A percentile compares a stretch with the other conserved stretches of the same genome.
Conservation (phyloP, 2,888 invertebrate genomes). For the Leptinotarsa rubiginosa region DNA sequence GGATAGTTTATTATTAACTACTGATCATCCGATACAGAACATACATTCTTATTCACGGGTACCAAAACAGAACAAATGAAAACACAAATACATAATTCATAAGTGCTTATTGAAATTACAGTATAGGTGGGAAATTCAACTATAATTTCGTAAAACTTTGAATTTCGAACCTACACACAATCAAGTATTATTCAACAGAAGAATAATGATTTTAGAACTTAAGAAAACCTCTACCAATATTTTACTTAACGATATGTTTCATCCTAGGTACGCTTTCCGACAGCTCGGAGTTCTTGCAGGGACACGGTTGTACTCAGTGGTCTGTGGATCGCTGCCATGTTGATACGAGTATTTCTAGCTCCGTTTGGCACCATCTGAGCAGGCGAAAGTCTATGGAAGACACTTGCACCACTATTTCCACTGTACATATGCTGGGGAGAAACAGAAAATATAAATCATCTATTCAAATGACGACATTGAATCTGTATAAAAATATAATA, state of each 20-base stretch:
- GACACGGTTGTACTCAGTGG: conserved; percentile 43
- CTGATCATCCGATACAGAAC: no score
- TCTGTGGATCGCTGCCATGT: conserved; percentile 44
- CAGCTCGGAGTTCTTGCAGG: conserved; percentile 41
- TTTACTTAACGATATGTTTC: conserved; percentile 20
- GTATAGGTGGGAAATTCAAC: conserved; percentile 1
- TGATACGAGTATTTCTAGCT: conserved; percentile 21
- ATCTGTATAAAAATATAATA: conserved; percentile 7
- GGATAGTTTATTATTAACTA: no score
- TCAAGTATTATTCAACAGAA: background rate
- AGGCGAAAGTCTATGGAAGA: conserved; percentile 48
- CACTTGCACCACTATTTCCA: conserved; percentile 27
- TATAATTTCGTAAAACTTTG: background rate
- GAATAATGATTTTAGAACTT: background rate
- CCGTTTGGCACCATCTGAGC: conserved; percentile 48
- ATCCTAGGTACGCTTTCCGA: conserved; percentile 35
- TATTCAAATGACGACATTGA: background rate
- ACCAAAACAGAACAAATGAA: background rate
- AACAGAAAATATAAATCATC: conserved; percentile 12
- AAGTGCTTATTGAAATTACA: conserved; percentile 11
- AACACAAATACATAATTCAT: background rate
- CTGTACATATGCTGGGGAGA: conserved; percentile 38
- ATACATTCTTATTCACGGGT: background rate
- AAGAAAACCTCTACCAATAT: conserved; percentile 1
- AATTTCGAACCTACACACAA: background rate